Evolutionary conservation across 2,797 vertebrate genomes (phyloP).

Genomic region (Epinephelus malabaricus): DNA sequence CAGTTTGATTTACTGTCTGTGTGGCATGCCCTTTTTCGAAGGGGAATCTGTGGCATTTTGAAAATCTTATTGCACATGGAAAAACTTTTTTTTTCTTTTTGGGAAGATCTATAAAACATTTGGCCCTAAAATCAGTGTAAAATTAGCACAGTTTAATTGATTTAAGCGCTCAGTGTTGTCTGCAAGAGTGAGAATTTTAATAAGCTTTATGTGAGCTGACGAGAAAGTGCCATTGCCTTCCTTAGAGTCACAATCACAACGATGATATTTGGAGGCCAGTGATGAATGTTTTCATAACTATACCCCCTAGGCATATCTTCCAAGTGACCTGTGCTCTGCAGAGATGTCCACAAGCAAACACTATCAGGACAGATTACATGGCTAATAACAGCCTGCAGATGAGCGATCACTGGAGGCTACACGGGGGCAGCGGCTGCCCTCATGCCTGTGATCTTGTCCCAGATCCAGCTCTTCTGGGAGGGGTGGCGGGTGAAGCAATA

Average conservation of each 20-base stretch:
- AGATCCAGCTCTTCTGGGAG: conserved; percentile 73
- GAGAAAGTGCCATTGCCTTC: conserved; percentile 39
- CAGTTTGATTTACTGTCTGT: conserved; percentile 81
- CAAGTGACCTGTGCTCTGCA: conserved; percentile 77
- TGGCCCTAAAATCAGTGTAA: not conserved
- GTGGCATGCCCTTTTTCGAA: conserved; percentile 76
- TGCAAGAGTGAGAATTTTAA: conserved; percentile 30
- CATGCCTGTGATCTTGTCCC: conserved; percentile 72
- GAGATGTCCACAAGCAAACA: conserved; percentile 77
- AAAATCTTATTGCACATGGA: conserved; percentile 59
- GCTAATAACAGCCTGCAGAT: conserved; percentile 81
- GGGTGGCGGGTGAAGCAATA: conserved; percentile 61
- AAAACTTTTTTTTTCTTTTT: conserved; percentile 17
- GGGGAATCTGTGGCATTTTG: conserved; percentile 68
- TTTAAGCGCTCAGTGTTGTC: conserved; percentile 30
- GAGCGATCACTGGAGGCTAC: conserved; percentile 76
- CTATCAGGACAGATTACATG: conserved; percentile 83
- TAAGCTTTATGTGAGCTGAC: conserved; percentile 54
- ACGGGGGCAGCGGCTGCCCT: conserved; percentile 62
- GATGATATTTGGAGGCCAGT: conserved; percentile 66
- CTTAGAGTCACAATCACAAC: conserved; percentile 64
- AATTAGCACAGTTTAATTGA: not conserved
- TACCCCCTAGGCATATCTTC: conserved; percentile 67
- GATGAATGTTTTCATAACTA: conserved; percentile 81
- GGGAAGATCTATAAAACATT: conserved; percentile 24